phyloP scores from a whole-genome alignment of 2,888 invertebrate species.

The Tineola bisselliella region DNA sequence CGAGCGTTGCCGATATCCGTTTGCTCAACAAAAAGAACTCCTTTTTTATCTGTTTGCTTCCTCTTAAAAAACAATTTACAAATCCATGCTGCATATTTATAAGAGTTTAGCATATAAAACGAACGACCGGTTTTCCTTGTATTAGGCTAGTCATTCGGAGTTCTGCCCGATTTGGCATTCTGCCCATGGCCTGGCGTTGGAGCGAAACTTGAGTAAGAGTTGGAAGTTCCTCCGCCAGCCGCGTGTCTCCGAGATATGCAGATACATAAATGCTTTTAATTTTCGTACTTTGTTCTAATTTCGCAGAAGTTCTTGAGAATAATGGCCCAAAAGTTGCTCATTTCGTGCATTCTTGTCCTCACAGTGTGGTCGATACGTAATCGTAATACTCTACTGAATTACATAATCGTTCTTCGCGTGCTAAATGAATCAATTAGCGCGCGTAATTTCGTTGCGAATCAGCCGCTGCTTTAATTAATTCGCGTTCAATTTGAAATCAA shows the following conservation, averaged over 20 bases:
- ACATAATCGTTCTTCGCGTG: too few relatives aligned
- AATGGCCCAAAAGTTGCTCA: too few relatives aligned
- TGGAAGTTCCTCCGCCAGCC: background rate
- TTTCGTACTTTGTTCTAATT: background rate
- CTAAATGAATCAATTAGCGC: too few relatives aligned
- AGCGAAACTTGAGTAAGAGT: slow-evolving; percentile 3
- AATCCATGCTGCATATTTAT: slow-evolving; percentile 5
- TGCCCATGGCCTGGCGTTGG: background rate
- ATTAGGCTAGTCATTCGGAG: slow-evolving; percentile 1
- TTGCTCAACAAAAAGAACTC: background rate
- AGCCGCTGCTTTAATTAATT: too few relatives aligned
- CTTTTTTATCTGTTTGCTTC: background rate
- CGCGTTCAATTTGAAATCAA: too few relatives aligned
- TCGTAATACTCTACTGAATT: too few relatives aligned
- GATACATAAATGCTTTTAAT: background rate
- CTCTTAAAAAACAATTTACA: slow-evolving; percentile 3
- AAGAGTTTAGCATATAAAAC: slow-evolving; percentile 8
- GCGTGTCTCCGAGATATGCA: background rate
- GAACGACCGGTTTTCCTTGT: slow-evolving; percentile 1
- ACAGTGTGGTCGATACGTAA: too few relatives aligned
- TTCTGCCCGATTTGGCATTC: background rate
- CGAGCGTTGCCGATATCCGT: background rate
- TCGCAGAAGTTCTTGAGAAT: too few relatives aligned
- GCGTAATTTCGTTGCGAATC: too few relatives aligned
- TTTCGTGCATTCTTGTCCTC: too few relatives aligned